Conservation (phyloP, 2,113 vertebrate genomes). For the Clarias batrachus region DNA sequence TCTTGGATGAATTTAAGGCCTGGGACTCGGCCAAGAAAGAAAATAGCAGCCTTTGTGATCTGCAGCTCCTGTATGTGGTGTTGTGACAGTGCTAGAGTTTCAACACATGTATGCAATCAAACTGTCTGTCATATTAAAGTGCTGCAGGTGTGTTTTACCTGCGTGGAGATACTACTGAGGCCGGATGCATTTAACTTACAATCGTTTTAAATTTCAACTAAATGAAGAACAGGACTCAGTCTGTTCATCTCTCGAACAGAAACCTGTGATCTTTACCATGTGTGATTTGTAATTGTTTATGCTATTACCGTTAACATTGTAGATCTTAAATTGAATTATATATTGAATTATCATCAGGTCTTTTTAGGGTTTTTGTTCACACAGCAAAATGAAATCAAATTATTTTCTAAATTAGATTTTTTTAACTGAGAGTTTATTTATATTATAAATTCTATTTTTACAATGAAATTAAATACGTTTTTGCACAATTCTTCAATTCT, state of each 20-base stretch:
- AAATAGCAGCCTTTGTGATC: conserved; percentile 38
- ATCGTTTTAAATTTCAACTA: background rate
- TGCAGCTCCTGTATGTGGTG: conserved; percentile 5
- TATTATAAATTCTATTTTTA: too few relatives aligned
- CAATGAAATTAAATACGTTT: too few relatives aligned
- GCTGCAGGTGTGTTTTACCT: background rate
- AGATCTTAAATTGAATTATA: background rate
- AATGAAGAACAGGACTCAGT: background rate
- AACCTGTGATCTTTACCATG: background rate
- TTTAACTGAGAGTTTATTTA: background rate
- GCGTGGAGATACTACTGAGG: background rate
- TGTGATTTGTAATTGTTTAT: background rate
- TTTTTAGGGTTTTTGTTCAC: background rate
- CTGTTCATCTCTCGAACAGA: background rate
- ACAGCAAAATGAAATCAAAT: background rate
- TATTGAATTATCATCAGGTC: background rate
- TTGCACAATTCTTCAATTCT: background rate
- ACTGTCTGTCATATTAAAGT: background rate
- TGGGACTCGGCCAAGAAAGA: conserved; percentile 21
- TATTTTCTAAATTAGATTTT: background rate
- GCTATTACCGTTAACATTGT: background rate
- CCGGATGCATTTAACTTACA: background rate
- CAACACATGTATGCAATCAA: background rate
- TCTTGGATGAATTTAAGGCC: conserved; percentile 39
- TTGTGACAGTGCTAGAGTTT: conserved; percentile 14